These are phyloP conservation scores for Geophilus truncorum DNA, from an alignment of 2,888 invertebrate genomes.

Conservation along the genomic window DNA sequence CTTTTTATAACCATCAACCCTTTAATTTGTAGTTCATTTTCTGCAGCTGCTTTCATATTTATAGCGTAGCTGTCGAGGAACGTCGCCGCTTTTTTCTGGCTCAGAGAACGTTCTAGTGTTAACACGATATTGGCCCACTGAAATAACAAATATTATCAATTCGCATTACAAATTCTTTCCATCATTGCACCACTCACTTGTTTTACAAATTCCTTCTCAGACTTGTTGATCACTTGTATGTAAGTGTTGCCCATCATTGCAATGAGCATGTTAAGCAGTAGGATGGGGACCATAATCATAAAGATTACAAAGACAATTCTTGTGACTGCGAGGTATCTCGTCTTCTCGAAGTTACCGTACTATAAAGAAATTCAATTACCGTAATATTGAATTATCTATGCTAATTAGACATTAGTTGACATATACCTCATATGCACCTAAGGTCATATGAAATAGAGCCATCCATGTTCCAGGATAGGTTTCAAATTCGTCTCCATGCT, in stretches of 20 bases:
- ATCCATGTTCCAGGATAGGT: conserved; percentile 92
- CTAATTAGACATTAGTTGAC: neutral
- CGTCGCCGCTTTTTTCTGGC: conserved; percentile 79
- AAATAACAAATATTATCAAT: conserved; percentile 36
- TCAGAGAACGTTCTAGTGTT: conserved; percentile 87
- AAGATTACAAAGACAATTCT: conserved; percentile 96
- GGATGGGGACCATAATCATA: conserved; percentile 96
- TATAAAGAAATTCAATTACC: conserved; percentile 57
- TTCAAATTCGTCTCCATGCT: conserved; percentile 56
- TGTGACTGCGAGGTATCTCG: conserved; percentile 84
- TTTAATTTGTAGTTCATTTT: conserved; percentile 58
- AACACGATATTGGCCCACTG: conserved; percentile 99
- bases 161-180: neutral
- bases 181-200: conserved; percentile 56
- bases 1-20: conserved; percentile 98
- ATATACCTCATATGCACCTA: conserved; percentile 95
- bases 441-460: conserved; percentile 94
- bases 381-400: too few species aligned
- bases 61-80: conserved; percentile 95
- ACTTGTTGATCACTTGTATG: conserved; percentile 93
- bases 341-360: conserved; percentile 87
- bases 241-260: conserved; percentile 99
- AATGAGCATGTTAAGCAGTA: conserved; percentile 93
- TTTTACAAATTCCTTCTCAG: conserved; percentile 98
- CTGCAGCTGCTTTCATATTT: conserved; percentile 55